phyloP scores from a whole-genome alignment of 2,113 vertebrate genomes.

The Carassius carassius region DNA sequence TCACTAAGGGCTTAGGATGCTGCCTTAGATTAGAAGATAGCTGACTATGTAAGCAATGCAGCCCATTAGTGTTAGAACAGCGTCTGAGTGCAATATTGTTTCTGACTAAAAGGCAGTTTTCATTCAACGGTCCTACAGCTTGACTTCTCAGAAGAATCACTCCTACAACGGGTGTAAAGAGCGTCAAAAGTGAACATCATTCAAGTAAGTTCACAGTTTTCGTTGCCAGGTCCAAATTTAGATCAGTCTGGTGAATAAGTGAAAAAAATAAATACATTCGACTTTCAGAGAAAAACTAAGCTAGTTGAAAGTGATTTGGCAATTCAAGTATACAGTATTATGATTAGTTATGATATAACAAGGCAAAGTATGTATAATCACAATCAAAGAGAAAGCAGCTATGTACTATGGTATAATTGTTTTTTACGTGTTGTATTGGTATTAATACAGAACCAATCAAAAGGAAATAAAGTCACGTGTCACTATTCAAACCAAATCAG shows the following conservation, averaged over 20 bases:
- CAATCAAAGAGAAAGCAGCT: slow-evolving; percentile 40
- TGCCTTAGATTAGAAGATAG: slow-evolving; percentile 10
- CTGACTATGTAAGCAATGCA: slow-evolving; percentile 9
- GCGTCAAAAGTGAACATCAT: slow-evolving; percentile 13
- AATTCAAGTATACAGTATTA: slow-evolving; percentile 53
- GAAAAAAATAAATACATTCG: slow-evolving; percentile 3
- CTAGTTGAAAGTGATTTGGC: slow-evolving; percentile 23
- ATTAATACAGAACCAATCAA: neutral
- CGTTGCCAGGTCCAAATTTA: neutral
- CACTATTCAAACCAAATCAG: slow-evolving; percentile 44
- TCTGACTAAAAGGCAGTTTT: slow-evolving; percentile 21
- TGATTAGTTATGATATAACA: slow-evolving; percentile 37
- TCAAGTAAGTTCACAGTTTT: slow-evolving; percentile 22
- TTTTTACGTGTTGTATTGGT: slow-evolving; percentile 3
- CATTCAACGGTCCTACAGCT: neutral
- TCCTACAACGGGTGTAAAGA: neutral
- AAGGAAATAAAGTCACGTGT: slow-evolving; percentile 14
- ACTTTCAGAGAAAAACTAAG: neutral
- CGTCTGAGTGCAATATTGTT: neutral
- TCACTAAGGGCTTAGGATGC: neutral
- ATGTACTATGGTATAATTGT: slow-evolving; percentile 27
- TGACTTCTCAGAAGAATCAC: neutral
- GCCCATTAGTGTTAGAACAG: slow-evolving; percentile 9
- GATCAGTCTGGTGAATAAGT: slow-evolving; percentile 8
- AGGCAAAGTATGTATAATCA: slow-evolving; percentile 37